phyloP scores from a whole-genome alignment of 2,797 vertebrate species.

The Cetoscarus ocellatus region DNA sequence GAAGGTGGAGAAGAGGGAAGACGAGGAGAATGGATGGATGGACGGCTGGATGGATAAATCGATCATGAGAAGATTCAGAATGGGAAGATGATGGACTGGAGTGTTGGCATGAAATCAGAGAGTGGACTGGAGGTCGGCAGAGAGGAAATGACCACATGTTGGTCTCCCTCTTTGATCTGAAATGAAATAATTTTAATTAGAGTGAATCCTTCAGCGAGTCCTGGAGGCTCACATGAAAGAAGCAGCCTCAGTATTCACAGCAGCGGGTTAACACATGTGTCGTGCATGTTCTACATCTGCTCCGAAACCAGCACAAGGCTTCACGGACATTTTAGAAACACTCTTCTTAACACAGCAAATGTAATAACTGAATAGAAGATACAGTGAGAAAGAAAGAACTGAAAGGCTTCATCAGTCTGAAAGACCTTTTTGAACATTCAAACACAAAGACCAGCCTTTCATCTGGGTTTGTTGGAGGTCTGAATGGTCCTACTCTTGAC shows the following conservation, averaged over 20 bases:
- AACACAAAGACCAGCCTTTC: too few species aligned
- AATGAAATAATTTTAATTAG: conserved; percentile 53
- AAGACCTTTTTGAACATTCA: too few species aligned
- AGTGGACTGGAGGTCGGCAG: conserved; percentile 12
- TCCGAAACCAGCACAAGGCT: too few species aligned
- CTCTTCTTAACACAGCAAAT: too few species aligned
- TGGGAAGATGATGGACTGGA: conserved; percentile 26
- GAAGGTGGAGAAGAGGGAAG: conserved; percentile 9
- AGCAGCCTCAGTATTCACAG: conserved; percentile 24
- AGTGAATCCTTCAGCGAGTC: conserved; percentile 33
- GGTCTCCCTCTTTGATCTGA: conserved; percentile 54
- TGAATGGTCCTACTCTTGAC: too few species aligned
- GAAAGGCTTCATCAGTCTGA: too few species aligned
- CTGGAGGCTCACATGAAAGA: conserved; percentile 8
- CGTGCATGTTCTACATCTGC: not conserved
- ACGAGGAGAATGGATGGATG: not conserved
- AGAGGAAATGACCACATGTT: conserved; percentile 23
- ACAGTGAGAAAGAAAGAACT: too few species aligned
- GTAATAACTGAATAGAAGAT: too few species aligned
- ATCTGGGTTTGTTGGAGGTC: too few species aligned
- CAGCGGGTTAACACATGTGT: conserved; percentile 20
- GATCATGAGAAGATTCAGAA: conserved; percentile 6
- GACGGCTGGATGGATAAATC: conserved; percentile 18
- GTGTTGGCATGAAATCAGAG: conserved; percentile 42
- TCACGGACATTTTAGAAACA: too few species aligned